Evolutionary conservation across 2,113 vertebrate species (phyloP), one percentile per base, ranked within the genome.

Genomic region (Lathamus discolor): DNA sequence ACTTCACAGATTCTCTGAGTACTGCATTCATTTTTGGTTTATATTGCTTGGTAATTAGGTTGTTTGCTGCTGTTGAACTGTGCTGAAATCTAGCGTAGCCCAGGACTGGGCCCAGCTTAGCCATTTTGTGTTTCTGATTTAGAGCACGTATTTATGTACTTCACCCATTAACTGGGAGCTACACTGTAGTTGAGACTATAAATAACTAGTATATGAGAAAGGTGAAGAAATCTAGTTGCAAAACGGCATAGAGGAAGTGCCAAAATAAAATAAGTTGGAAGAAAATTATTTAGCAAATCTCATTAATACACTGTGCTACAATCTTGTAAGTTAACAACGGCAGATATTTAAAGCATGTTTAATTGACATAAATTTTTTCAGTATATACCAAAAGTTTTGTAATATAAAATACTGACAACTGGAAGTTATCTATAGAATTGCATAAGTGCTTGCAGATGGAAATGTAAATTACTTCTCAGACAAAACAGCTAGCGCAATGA

Each of bases 381-480:
- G 91, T 86, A 88, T 95, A 93, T 91, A 97, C 91, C 76, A 82
- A 97, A 97, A 96, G 94, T 86, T 97, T 97, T 96, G 79, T 96
- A 91, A 76, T 85, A 96, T 88, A 94, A 97, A 98, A 94, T 97
- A 97, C 92, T 24, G 52, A 97, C 84, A 84, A 97, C 97, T 98
- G 97, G 95, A 97, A 98, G 96, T 97, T 98, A 96, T 97, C 96
- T 95, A 88, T 92, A 97, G 92, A 97, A 97, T 97, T 98, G 97
- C 97, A 93, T 96, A 97, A 97, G 94, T 97, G 96, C 96, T 97
- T 96, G 91, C 96, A 97, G 97, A 97, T 97, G 90, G 90, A 95
- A 92, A 94, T 93, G 94, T 96, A 97, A 97, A 97, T 98, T 97
- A 96, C 96, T 93, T 97, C 97, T 97, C 92, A 97, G 97, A 98